A percentile compares a stretch with the other conserved stretches of the same genome.
phyloP scores from a whole-genome alignment of 2,113 vertebrate species.

The Tachuris rubrigastra region DNA sequence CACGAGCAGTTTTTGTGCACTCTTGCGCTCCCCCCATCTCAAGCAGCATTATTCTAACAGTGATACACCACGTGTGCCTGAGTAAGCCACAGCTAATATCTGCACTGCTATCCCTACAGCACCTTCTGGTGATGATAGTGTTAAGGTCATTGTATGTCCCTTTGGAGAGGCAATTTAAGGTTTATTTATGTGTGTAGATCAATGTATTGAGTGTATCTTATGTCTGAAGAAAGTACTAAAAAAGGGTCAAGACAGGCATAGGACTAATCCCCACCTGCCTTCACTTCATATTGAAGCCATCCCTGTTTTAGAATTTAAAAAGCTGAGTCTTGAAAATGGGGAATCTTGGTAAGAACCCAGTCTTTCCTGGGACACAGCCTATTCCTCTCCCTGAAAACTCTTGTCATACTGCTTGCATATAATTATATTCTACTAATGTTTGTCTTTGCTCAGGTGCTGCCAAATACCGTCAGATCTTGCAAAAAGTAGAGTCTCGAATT shows the following conservation, averaged over 20 bases:
- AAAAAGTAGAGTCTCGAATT: constrained; percentile 81
- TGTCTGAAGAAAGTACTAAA: background rate
- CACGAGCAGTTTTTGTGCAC: background rate
- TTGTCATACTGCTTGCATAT: background rate
- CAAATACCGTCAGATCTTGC: constrained; percentile 84
- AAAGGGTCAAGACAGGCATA: background rate
- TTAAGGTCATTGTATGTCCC: background rate
- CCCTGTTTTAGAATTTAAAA: background rate
- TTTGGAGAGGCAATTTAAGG: background rate
- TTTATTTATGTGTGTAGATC: background rate
- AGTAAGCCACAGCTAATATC: background rate
- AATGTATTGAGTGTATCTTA: background rate
- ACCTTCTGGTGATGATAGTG: background rate
- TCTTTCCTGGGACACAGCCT: background rate
- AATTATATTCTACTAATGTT: background rate
- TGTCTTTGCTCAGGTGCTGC: constrained; percentile 81
- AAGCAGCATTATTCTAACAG: background rate
- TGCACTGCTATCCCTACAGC: background rate
- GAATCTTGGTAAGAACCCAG: background rate
- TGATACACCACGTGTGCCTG: background rate
- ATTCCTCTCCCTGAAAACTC: background rate
- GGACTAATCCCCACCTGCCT: background rate
- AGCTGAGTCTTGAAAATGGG: background rate
- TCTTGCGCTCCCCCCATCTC: background rate
- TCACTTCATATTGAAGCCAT: background rate